phyloP scores from a whole-genome alignment of 2,888 invertebrate genomes.

The Leptinotarsa peninsularis region DNA sequence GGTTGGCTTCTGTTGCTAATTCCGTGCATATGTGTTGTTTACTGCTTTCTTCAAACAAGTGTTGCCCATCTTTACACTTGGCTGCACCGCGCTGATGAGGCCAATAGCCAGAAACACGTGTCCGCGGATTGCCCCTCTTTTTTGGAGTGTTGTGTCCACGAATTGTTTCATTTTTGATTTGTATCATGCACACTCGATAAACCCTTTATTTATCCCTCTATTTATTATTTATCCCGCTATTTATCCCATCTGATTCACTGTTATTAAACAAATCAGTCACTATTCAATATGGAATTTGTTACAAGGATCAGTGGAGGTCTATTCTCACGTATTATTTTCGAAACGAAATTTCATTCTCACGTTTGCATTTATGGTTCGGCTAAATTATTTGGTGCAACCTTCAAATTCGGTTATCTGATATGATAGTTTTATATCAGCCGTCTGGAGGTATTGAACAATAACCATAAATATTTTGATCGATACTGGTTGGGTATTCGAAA shows the following conservation, averaged over 20 bases:
- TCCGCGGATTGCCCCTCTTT: too few species aligned
- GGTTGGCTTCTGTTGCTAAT: too few species aligned
- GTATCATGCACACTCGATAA: too few species aligned
- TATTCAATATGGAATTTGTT: neutral
- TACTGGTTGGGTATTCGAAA: neutral
- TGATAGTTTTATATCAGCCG: neutral
- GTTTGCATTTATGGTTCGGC: neutral
- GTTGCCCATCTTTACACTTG: too few species aligned
- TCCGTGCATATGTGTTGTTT: too few species aligned
- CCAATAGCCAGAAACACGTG: too few species aligned
- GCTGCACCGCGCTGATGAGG: too few species aligned
- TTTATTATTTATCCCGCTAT: too few species aligned
- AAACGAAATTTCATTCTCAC: neutral
- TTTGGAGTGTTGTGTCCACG: too few species aligned
- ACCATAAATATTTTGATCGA: neutral
- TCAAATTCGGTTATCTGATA: neutral
- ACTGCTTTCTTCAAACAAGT: too few species aligned
- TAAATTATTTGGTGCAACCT: neutral
- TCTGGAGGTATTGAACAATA: neutral
- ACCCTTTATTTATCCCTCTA: too few species aligned
- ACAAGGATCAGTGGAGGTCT: neutral
- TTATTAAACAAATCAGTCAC: neutral
- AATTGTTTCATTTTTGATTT: too few species aligned
- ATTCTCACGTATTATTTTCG: neutral
- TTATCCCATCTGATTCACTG: neutral